Base-by-base conservation (phyloP, 2,888 invertebrate species). In the Monochamus alternatus region DNA sequence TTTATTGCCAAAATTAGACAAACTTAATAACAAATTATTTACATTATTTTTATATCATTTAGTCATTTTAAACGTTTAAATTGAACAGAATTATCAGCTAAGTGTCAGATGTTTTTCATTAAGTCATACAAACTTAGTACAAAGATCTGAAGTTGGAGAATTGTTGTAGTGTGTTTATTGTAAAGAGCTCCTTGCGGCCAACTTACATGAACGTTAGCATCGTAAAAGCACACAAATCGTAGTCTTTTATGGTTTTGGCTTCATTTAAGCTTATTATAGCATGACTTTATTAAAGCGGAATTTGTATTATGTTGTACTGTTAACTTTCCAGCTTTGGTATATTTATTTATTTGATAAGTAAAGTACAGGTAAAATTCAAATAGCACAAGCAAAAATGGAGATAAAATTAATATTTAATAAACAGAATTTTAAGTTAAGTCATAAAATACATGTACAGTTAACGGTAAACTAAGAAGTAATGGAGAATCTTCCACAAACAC, bases 221-320 rank as follows among this genome's bases (percentile, higher is more conserved):
- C 58, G 58, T 55, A 43, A 43, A 22, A 38, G 32, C 38, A 58
- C 58, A 68, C 58, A 68, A 68, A 68, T 68, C 22, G 43, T 30
- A 55, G 22, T 14, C 30, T 59, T 68, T 68, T 68, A 58, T 43
- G 58, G 58, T 7, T 22, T 43, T 43, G 14, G 32, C 43, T 43
- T 55, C 58, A 58, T 43, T 68, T 55, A 58, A 58, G 68, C 62
- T 62, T 43, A 52, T 70, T 73, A 73, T 73, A 73, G 67, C 67
- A 73, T 67, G 60, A 73, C 73, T 73, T 73, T 66, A 44, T 73
- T 31, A 51, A 38, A 58, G 67, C 22, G 31, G 52, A 67, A 67
- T 32, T 67, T 58, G 52, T 52, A 52, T 52, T 55, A 32, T 55
- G 12, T 55, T 52, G 14, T 55, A 55, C n/a, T 10, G 58, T 55